phyloP scores from a whole-genome alignment of 2,797 vertebrate species.

The Lithobates pipiens region DNA sequence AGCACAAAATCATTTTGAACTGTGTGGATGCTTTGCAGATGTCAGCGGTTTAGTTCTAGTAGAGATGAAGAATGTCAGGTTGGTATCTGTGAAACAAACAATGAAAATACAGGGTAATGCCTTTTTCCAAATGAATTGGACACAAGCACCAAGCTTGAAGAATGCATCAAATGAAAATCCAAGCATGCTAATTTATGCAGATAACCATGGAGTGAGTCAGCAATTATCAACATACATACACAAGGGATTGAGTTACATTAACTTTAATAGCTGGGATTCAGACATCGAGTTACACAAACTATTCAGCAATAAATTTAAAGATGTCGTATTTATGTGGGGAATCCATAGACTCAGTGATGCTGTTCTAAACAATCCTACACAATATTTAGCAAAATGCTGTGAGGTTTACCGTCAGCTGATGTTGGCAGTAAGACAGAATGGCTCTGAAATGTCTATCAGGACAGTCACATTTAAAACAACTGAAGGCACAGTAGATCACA shows the following conservation, averaged over 20 bases:
- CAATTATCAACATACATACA: slow-evolving; percentile 76
- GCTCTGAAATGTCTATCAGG: slow-evolving; percentile 66
- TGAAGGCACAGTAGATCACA: slow-evolving; percentile 76
- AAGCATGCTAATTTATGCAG: slow-evolving; percentile 83
- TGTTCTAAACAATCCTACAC: slow-evolving; percentile 70
- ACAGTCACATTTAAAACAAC: slow-evolving; percentile 83
- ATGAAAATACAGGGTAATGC: slow-evolving; percentile 70
- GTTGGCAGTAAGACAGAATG: slow-evolving; percentile 75
- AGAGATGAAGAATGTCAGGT: slow-evolving; percentile 79
- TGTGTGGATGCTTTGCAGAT: slow-evolving; percentile 86
- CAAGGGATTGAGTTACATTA: slow-evolving; percentile 65
- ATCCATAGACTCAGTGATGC: slow-evolving; percentile 76
- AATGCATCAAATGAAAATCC: slow-evolving; percentile 61
- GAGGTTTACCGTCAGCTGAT: slow-evolving; percentile 81
- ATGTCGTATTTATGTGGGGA: slow-evolving; percentile 84
- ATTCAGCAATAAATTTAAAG: slow-evolving; percentile 66
- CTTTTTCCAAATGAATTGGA: slow-evolving; percentile 81
- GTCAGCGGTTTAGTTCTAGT: slow-evolving; percentile 77
- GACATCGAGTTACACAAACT: slow-evolving; percentile 64
- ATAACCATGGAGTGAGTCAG: slow-evolving; percentile 78
- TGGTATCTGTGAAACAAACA: slow-evolving; percentile 74
- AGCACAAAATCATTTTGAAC: slow-evolving; percentile 77
- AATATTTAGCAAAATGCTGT: slow-evolving; percentile 78
- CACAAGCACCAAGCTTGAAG: slow-evolving; percentile 55
- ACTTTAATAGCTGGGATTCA: slow-evolving; percentile 65